Conservation (phyloP, 1,140 invertebrate species). For the Ephestia elutella region DNA sequence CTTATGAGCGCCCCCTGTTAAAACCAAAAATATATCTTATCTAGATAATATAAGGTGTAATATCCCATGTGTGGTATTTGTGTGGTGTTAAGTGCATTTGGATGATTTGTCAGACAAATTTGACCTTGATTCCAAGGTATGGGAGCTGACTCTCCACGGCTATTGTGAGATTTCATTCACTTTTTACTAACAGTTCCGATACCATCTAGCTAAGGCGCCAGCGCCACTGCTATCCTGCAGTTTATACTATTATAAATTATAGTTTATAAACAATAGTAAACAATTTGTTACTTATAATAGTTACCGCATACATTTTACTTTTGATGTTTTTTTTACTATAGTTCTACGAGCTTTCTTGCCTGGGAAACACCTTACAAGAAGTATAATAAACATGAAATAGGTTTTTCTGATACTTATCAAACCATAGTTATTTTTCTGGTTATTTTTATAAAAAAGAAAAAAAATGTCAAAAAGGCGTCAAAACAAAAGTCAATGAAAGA, state of each 20-base stretch:
- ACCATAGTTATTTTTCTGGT: too few species aligned
- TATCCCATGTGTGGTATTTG: background rate
- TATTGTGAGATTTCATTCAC: conserved; percentile 53
- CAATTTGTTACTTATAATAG: background rate
- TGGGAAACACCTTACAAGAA: too few species aligned
- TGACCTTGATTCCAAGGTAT: conserved; percentile 49
- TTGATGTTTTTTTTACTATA: too few species aligned
- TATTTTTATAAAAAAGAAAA: background rate
- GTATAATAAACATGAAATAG: too few species aligned
- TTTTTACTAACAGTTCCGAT: conserved; percentile 39
- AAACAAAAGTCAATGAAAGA: conserved; percentile 12
- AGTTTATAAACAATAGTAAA: too few species aligned
- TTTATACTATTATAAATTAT: background rate
- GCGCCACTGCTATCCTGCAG: background rate
- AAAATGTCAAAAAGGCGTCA: conserved; percentile 10
- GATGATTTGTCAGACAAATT: conserved; percentile 49
- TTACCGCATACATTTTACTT: too few species aligned
- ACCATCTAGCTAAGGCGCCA: conserved; percentile 19
- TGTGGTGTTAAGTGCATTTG: conserved; percentile 26
- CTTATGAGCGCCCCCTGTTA: conserved; percentile 9
- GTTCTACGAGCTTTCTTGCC: too few species aligned
- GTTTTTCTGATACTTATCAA: too few species aligned
- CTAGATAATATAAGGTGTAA: background rate
- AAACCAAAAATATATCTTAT: background rate
- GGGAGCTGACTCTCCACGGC: conserved; percentile 40